Percentiles rank a stretch among this genome's conserved stretches.
These are phyloP conservation scores for Sebastes matsubarae DNA, from an alignment of 2,797 vertebrate genomes.

Conservation along the genomic window DNA sequence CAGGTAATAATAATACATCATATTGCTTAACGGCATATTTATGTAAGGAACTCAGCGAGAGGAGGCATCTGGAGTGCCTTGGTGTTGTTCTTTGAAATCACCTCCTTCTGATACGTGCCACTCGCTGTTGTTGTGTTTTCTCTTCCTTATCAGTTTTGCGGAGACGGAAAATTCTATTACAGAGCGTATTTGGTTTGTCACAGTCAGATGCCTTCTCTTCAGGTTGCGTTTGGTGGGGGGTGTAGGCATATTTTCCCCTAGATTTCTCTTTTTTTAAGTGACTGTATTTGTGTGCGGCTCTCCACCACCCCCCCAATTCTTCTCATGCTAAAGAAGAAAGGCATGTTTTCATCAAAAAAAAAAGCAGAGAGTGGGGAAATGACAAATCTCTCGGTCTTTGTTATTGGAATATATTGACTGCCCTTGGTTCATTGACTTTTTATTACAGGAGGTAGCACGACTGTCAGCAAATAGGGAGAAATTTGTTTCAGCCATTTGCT, in stretches of 20 bases:
- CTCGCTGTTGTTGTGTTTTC: slow-evolving; percentile 75
- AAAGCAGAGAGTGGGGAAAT: slow-evolving; percentile 68
- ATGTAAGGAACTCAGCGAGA: slow-evolving; percentile 74
- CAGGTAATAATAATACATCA: slow-evolving; percentile 85
- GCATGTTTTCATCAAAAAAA: slow-evolving; percentile 68
- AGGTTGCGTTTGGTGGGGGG: slow-evolving; percentile 60
- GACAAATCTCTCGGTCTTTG: slow-evolving; percentile 79
- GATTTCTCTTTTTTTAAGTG: slow-evolving; percentile 58
- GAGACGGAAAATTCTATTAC: slow-evolving; percentile 78
- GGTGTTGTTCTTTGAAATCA: slow-evolving; percentile 81
- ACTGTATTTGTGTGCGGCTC: slow-evolving; percentile 41
- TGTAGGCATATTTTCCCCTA: slow-evolving; percentile 55
- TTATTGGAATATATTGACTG: slow-evolving; percentile 87
- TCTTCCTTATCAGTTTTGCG: slow-evolving; percentile 78
- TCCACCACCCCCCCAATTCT: slow-evolving; percentile 29
- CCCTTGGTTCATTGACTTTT: slow-evolving; percentile 92
- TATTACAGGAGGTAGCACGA: slow-evolving; percentile 90
- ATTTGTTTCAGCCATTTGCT: slow-evolving; percentile 84
- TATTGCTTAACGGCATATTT: slow-evolving; percentile 80
- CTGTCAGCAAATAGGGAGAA: slow-evolving; percentile 83
- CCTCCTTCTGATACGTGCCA: slow-evolving; percentile 72
- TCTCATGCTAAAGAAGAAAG: slow-evolving; percentile 64
- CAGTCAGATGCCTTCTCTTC: slow-evolving; percentile 77
- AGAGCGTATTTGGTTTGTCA: slow-evolving; percentile 79
- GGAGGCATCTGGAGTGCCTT: slow-evolving; percentile 67